Evolutionary conservation across 2,888 invertebrate genomes (phyloP).

Genomic region (Pantelozetes paolii): DNA sequence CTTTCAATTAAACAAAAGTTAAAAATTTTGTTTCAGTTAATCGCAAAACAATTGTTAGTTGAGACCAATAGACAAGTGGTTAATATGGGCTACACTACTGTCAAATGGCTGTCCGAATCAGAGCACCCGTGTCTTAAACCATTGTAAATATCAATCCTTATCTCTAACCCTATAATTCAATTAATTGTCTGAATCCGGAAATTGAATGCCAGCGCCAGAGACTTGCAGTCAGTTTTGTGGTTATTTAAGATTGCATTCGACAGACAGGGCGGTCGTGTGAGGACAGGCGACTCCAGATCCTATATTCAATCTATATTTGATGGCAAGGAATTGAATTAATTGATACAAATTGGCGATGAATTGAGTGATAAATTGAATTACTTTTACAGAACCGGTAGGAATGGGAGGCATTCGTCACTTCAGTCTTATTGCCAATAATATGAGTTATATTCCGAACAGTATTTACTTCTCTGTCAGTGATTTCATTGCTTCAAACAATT

Average conservation of each 20-base stretch:
- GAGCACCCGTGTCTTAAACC: slow-evolving; percentile 22
- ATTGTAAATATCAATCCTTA: neutral
- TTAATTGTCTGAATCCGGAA: neutral
- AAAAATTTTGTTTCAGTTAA: neutral
- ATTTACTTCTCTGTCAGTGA: slow-evolving; percentile 43
- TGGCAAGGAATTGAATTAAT: neutral
- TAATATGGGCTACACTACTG: slow-evolving; percentile 19
- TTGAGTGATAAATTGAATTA: neutral
- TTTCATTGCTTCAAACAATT: slow-evolving; percentile 42
- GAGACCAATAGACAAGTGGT: slow-evolving; percentile 16
- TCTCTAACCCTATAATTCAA: neutral
- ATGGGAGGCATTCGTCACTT: slow-evolving; percentile 44
- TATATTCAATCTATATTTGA: slow-evolving; percentile 8
- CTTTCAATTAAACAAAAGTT: neutral
- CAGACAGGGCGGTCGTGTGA: slow-evolving; percentile 15
- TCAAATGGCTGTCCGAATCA: slow-evolving; percentile 9
- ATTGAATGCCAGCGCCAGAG: neutral
- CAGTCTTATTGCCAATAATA: slow-evolving; percentile 45
- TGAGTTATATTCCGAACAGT: slow-evolving; percentile 43
- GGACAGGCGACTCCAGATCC: neutral
- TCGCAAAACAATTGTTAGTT: slow-evolving; percentile 17
- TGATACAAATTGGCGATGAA: neutral
- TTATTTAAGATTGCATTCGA: slow-evolving; percentile 16
- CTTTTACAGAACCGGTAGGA: slow-evolving; percentile 41
- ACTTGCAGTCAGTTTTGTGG: slow-evolving; percentile 19